Conservation (phyloP, 2,888 invertebrate species). For the Napeogenes inachia region DNA sequence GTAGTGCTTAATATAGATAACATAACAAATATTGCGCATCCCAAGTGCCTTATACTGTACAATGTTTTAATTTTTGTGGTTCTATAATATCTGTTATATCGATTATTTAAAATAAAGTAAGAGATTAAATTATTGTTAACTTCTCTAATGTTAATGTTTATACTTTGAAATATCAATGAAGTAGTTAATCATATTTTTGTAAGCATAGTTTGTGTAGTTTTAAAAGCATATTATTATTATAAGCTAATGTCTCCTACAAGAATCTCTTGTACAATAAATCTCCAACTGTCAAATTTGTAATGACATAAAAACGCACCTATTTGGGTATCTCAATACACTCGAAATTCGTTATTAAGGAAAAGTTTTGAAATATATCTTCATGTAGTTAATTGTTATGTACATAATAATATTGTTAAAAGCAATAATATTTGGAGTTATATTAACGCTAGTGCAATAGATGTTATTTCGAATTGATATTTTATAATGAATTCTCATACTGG, state of each 20-base stretch:
- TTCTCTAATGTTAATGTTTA: conserved; percentile 72
- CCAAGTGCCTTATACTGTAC: conserved; percentile 75
- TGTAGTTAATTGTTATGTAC: conserved; percentile 44
- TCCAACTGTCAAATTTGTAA: conserved; percentile 23
- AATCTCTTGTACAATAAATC: conserved; percentile 54
- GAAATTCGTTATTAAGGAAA: conserved; percentile 20
- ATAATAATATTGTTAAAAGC: conserved; percentile 51
- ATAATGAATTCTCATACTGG: conserved; percentile 45
- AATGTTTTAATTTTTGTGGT: conserved; percentile 50
- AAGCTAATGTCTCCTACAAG: conserved; percentile 56
- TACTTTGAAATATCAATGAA: conserved; percentile 38
- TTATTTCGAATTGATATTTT: conserved; percentile 67
- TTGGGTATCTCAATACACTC: conserved; percentile 13
- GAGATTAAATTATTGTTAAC: conserved; percentile 78
- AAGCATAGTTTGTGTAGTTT: conserved; percentile 37
- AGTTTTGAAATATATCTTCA: conserved; percentile 34
- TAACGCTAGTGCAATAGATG: conserved; percentile 71
- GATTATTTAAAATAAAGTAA: conserved; percentile 61
- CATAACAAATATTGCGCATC: conserved; percentile 62
- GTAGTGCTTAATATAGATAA: conserved; percentile 69
- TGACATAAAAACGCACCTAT: not conserved
- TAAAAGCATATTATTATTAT: conserved; percentile 41
- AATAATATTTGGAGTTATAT: conserved; percentile 51
- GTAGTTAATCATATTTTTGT: conserved; percentile 41
- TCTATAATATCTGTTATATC: conserved; percentile 68